These are phyloP conservation scores for Pleuronectes platessa DNA, from an alignment of 2,113 vertebrate genomes.

Conservation along the genomic window DNA sequence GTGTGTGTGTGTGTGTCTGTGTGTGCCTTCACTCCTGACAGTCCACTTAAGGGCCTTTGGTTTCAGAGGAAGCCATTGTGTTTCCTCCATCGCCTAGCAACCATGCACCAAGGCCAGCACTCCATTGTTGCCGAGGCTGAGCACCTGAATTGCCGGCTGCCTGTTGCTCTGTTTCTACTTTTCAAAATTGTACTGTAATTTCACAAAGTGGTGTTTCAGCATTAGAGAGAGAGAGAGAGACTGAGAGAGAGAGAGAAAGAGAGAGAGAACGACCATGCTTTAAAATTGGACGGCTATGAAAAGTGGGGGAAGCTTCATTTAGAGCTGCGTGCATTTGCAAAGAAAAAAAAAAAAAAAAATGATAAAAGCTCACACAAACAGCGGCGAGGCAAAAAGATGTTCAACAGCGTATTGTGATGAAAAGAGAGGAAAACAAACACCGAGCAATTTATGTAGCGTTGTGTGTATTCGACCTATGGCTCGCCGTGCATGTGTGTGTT, in stretches of 20 bases:
- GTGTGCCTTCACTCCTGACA: slow-evolving; percentile 74
- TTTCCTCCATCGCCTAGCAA: slow-evolving; percentile 85
- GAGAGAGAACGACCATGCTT: slow-evolving; percentile 28
- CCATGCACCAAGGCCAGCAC: slow-evolving; percentile 84
- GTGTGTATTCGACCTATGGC: slow-evolving; percentile 13
- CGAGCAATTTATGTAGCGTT: slow-evolving; percentile 20
- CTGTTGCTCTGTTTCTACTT: slow-evolving; percentile 82
- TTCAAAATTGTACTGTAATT: slow-evolving; percentile 81
- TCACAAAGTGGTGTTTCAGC: slow-evolving; percentile 80
- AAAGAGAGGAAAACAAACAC: slow-evolving; percentile 54
- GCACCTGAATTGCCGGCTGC: slow-evolving; percentile 79
- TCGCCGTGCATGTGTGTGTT: not conserved
- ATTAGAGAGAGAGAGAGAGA: slow-evolving; percentile 58
- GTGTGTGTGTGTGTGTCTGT: slow-evolving; percentile 32
- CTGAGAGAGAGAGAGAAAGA: slow-evolving; percentile 49
- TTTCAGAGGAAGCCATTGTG: slow-evolving; percentile 86
- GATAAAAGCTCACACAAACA: slow-evolving; percentile 41
- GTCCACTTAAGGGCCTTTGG: slow-evolving; percentile 84
- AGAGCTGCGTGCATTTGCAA: slow-evolving; percentile 37
- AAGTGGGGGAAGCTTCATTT: slow-evolving; percentile 69
- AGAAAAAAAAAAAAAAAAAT: slow-evolving; percentile 3
- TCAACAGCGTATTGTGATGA: slow-evolving; percentile 11
- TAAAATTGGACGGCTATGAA: slow-evolving; percentile 66
- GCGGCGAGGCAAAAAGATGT: slow-evolving; percentile 1
- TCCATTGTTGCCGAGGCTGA: slow-evolving; percentile 83